These are phyloP conservation scores for Andricus curvator DNA, from an alignment of 2,888 invertebrate species.

Conservation along the genomic window DNA sequence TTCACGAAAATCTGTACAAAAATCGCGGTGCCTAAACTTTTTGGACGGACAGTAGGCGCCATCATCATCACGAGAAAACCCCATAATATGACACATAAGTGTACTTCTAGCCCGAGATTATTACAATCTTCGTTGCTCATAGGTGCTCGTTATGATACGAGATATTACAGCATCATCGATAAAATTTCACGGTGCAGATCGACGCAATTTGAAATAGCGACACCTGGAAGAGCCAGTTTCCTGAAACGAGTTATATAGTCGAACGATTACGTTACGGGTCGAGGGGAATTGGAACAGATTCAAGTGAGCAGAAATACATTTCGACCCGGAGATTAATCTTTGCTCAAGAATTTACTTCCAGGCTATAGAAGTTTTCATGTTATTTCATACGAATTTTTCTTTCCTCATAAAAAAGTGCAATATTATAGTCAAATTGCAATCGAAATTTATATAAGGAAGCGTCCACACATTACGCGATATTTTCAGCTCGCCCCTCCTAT, in stretches of 20 bases:
- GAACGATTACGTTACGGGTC: constrained; percentile 17
- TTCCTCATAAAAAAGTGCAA: too few species aligned
- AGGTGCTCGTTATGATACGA: constrained; percentile 15
- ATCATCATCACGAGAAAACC: constrained; percentile 22
- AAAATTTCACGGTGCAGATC: constrained; percentile 28
- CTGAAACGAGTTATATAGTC: constrained; percentile 39
- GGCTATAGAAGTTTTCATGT: not conserved
- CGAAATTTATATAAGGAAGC: not conserved
- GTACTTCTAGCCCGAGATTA: constrained; percentile 18
- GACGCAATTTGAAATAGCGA: constrained; percentile 35
- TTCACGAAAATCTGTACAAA: too few species aligned
- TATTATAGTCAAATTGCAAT: not conserved
- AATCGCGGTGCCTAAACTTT: too few species aligned
- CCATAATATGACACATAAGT: constrained; percentile 31
- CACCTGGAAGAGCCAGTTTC: constrained; percentile 39
- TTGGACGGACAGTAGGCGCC: not conserved
- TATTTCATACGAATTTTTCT: not conserved
- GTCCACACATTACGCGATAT: too few species aligned
- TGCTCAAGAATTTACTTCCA: not conserved
- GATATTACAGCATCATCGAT: constrained; percentile 33
- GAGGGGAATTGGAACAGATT: constrained; percentile 35
- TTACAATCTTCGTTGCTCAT: constrained; percentile 12
- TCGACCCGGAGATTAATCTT: constrained; percentile 23
- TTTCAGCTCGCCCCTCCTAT: too few species aligned
- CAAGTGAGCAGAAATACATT: constrained; percentile 34